Evolutionary conservation across 2,888 invertebrate genomes (phyloP).

Genomic region (Mesorhabditis spiculigera): DNA sequence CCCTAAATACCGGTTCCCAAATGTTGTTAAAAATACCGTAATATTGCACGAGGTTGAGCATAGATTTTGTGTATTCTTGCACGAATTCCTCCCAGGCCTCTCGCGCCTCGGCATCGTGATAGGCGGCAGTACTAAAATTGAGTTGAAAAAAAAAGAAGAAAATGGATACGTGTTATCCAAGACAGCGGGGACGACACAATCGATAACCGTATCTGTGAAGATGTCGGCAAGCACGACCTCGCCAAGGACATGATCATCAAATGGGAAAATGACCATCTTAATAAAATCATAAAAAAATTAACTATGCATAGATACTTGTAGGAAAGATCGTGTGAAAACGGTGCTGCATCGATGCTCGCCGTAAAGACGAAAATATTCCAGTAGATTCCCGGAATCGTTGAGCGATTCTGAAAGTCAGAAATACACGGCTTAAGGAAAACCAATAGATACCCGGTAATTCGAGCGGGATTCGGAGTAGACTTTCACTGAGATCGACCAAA

Average conservation of each 20-base stretch:
- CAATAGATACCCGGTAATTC: neutral
- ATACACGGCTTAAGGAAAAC: neutral
- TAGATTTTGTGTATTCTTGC: too few species aligned
- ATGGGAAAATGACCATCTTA: conserved; percentile 26
- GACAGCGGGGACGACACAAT: neutral
- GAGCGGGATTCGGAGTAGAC: neutral
- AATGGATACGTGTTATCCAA: too few species aligned
- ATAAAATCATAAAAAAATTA: neutral
- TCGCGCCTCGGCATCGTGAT: too few species aligned
- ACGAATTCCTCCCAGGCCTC: too few species aligned
- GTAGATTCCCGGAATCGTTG: neutral
- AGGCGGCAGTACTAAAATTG: too few species aligned
- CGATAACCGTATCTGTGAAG: conserved; percentile 13
- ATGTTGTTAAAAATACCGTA: neutral
- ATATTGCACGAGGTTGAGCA: too few species aligned
- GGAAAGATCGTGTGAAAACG: conserved; percentile 82
- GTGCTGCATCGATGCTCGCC: conserved; percentile 63
- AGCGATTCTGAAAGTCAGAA: neutral
- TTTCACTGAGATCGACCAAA: neutral
- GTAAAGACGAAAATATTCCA: neutral
- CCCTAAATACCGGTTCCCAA: conserved; percentile 64
- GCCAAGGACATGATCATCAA: conserved; percentile 28
- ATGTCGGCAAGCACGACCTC: conserved; percentile 15
- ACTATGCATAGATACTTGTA: conserved; percentile 64
- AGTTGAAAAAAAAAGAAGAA: too few species aligned